phyloP scores from a whole-genome alignment of 1,140 invertebrate species.

The Formica exsecta region DNA sequence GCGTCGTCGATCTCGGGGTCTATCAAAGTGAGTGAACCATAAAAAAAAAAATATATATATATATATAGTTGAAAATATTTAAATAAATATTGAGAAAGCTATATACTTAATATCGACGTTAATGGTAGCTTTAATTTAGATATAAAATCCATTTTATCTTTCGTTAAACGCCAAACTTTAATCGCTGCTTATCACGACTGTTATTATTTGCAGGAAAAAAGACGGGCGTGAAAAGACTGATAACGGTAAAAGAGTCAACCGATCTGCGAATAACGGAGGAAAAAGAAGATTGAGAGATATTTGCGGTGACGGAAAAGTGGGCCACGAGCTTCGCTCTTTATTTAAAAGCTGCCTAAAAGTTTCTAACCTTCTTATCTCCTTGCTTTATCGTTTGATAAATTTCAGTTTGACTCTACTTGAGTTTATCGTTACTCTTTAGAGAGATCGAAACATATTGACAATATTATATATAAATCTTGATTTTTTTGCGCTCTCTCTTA shows the following conservation, averaged over 20 bases:
- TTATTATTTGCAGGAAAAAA: conserved; percentile 13
- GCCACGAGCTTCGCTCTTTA: conserved; percentile 80
- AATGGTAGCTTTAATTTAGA: background rate
- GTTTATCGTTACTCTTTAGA: background rate
- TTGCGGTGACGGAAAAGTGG: conserved; percentile 65
- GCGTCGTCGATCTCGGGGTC: background rate
- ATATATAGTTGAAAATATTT: background rate
- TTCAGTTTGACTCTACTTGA: conserved; percentile 25
- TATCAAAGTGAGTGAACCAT: background rate
- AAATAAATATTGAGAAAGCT: background rate
- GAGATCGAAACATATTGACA: background rate
- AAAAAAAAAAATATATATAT: background rate
- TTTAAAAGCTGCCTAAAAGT: conserved; percentile 78
- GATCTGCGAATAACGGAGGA: conserved; percentile 27
- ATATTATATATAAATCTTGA: conserved; percentile 34
- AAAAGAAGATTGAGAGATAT: conserved; percentile 35
- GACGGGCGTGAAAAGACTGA: conserved; percentile 4
- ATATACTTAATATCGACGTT: background rate
- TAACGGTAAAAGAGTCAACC: conserved; percentile 1
- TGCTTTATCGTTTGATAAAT: conserved; percentile 12
- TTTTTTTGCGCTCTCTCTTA: background rate
- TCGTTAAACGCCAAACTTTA: conserved; percentile 8
- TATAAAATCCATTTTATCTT: conserved; percentile 12
- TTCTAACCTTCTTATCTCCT: conserved; percentile 55
- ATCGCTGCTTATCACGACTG: background rate